Percentiles rank a stretch among this genome's conserved stretches.
These are phyloP conservation scores for Cynopterus sphinx DNA, from an alignment of 2,797 vertebrate genomes.

Conservation along the genomic window DNA sequence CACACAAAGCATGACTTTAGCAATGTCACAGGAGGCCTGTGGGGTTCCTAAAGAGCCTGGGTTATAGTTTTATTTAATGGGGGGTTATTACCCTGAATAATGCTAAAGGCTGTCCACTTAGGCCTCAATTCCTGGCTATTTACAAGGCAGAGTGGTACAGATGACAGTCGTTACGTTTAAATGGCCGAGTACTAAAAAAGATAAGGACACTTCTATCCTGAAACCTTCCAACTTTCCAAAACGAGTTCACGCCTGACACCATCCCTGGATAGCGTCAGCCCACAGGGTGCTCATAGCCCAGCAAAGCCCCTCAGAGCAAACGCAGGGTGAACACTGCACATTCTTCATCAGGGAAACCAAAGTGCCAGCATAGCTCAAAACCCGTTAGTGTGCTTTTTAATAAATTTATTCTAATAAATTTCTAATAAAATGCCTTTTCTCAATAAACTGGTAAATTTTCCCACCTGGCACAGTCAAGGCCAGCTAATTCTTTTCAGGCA, in stretches of 20 bases:
- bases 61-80: constrained; percentile 17
- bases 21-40: background rate
- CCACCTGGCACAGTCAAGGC: background rate
- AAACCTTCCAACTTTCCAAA: constrained; percentile 15
- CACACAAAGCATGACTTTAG: background rate
- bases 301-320: background rate
- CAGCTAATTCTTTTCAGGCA: background rate
- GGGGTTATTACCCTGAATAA: background rate
- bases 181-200: background rate
- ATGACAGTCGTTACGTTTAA: background rate
- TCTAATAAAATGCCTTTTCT: background rate
- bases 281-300: background rate
- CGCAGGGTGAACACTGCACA: background rate
- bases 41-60: constrained; percentile 16
- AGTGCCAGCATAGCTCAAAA: background rate
- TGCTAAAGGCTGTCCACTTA: background rate
- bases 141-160: background rate
- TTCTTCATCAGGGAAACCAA: background rate
- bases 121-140: background rate
- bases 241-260: background rate
- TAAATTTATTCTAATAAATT: no score
- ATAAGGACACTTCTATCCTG: background rate
- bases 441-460: constrained; percentile 1
- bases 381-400: background rate
- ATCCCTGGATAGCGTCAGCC: background rate